phyloP scores from a whole-genome alignment of 2,888 invertebrate genomes.

The Pogonocherus hispidulus region DNA sequence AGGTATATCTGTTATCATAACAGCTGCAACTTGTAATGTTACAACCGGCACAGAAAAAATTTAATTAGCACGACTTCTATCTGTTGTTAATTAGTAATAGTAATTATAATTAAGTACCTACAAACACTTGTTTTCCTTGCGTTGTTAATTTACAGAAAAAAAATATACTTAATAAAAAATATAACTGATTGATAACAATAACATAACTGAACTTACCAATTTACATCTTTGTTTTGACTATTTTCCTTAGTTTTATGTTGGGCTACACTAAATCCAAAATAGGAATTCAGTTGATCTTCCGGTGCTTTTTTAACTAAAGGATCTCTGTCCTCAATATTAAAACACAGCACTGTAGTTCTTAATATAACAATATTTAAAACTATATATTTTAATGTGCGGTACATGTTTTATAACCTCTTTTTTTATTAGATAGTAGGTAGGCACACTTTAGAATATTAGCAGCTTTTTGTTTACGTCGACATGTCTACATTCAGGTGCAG shows the following conservation, averaged over 20 bases:
- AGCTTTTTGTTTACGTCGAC: background rate
- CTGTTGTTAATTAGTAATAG: too few species aligned
- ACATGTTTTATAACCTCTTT: background rate
- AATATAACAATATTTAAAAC: conserved; percentile 17
- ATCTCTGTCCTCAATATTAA: conserved; percentile 58
- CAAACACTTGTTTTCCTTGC: too few species aligned
- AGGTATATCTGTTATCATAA: too few species aligned
- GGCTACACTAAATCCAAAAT: conserved; percentile 62
- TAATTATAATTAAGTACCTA: too few species aligned
- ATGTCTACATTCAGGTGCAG: background rate
- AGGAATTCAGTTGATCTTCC: conserved; percentile 50
- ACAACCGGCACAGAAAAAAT: too few species aligned
- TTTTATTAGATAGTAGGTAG: too few species aligned
- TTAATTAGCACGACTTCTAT: too few species aligned
- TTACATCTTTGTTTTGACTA: conserved; percentile 38
- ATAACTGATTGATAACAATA: too few species aligned
- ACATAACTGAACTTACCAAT: conserved; percentile 57
- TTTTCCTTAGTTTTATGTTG: conserved; percentile 52
- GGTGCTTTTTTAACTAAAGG: conserved; percentile 58
- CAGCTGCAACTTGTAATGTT: too few species aligned
- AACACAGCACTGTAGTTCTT: conserved; percentile 52
- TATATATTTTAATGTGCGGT: background rate
- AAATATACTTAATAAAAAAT: too few species aligned
- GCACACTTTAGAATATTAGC: background rate
- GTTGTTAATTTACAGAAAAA: too few species aligned